These are phyloP conservation scores for Actinopyga echinites DNA, from an alignment of 53 echinoderm and acorn worm species.

Conservation along the genomic window DNA sequence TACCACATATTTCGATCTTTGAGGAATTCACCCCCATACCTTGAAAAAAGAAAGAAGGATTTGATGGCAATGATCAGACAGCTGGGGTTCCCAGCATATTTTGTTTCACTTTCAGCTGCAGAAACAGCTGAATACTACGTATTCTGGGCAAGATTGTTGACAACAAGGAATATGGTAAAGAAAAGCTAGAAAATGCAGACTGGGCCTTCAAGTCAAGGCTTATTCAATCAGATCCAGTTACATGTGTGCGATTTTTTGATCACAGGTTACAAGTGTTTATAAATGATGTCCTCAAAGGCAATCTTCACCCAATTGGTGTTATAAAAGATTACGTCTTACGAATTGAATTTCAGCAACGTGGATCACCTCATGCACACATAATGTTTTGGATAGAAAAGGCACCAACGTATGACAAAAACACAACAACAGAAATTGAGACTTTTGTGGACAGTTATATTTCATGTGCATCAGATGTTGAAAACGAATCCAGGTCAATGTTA, in stretches of 20 bases:
- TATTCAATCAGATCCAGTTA: conserved; percentile 42
- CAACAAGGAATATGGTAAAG: conserved; percentile 8
- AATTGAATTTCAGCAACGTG: conserved; percentile 44
- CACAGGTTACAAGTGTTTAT: conserved; percentile 26
- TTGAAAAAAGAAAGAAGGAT: conserved; percentile 49
- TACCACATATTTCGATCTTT: conserved; percentile 29
- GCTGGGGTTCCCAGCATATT: conserved; percentile 50
- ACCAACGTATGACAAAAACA: not conserved
- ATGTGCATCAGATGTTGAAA: conserved; percentile 8
- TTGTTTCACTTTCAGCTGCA: conserved; percentile 38
- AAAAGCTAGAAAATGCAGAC: not conserved
- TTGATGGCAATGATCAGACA: conserved; percentile 51
- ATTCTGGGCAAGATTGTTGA: conserved; percentile 33
- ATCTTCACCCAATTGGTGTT: not conserved
- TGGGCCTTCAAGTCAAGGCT: not conserved
- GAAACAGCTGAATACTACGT: conserved; percentile 15
- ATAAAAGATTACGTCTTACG: not conserved
- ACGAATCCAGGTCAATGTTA: not conserved
- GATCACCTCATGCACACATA: conserved; percentile 35
- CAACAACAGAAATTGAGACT: not conserved
- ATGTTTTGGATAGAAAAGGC: conserved; percentile 3
- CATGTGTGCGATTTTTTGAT: conserved; percentile 34
- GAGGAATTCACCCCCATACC: conserved; percentile 37
- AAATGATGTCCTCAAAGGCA: not conserved
- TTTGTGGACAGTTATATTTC: conserved; percentile 16